A percentile compares a stretch with the other conserved stretches of the same genome.
These are phyloP conservation scores for Palythoa heliodiscus DNA, from an alignment of 92 coral and sea anemone species.

Conservation along the genomic window DNA sequence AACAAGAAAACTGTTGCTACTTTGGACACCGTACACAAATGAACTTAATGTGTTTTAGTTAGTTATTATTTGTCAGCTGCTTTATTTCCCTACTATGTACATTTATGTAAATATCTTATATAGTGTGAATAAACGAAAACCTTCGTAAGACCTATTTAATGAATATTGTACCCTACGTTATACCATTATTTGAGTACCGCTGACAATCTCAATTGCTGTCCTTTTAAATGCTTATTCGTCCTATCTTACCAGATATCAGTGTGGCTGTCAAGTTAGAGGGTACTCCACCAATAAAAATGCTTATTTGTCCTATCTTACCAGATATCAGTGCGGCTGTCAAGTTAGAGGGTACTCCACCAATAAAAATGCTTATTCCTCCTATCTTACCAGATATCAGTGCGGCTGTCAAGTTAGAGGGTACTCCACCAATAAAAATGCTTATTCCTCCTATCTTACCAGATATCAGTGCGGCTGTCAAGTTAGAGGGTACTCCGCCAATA, in stretches of 20 bases:
- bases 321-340: conserved; percentile 21
- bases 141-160: too few species aligned
- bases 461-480: conserved; percentile 16
- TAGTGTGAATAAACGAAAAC: too few species aligned
- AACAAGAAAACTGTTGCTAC: too few species aligned
- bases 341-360: conserved; percentile 32
- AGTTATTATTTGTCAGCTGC: too few species aligned
- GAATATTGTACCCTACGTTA: too few species aligned
- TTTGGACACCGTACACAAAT: too few species aligned
- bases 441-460: conserved; percentile 5
- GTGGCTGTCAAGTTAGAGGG: conserved; percentile 20
- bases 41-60: too few species aligned
- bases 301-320: not conserved
- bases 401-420: conserved; percentile 25
- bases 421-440: conserved; percentile 55
- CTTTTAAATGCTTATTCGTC: not conserved
- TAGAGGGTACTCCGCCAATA: conserved; percentile 30
- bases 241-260: conserved; percentile 18
- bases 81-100: too few species aligned
- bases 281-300: conserved; percentile 44
- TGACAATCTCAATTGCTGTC: too few species aligned
- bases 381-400: conserved; percentile 19
- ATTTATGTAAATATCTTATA: too few species aligned
- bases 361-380: conserved; percentile 4
- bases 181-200: too few species aligned